A percentile compares a stretch with the other conserved stretches of the same genome.
Conservation (phyloP, 2,888 invertebrate species). For the Omphaloscelis lunosa region DNA sequence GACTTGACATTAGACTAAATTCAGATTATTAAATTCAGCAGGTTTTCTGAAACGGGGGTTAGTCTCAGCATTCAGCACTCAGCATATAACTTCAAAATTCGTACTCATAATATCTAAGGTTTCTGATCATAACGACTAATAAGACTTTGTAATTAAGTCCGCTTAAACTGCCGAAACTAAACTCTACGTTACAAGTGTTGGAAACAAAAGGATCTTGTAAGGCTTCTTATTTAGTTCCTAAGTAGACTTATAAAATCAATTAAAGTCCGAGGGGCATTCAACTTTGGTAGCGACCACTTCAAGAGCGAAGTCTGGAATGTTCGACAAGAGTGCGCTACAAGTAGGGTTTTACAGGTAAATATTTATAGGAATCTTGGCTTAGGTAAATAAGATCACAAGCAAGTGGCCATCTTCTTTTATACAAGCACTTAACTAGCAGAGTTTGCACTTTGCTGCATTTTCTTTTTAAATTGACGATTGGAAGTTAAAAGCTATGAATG, state of each 20-base stretch:
- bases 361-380: not conserved
- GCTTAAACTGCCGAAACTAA: constrained; percentile 24
- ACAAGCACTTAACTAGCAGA: constrained; percentile 2
- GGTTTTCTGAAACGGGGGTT: not conserved
- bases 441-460: not conserved
- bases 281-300: constrained; percentile 43
- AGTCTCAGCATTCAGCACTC: not conserved
- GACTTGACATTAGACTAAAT: too few species aligned
- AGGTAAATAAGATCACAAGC: not conserved
- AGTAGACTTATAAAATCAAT: constrained; percentile 68
- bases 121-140: not conserved
- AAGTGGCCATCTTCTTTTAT: constrained; percentile 11
- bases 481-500: not conserved
- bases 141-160: constrained; percentile 30
- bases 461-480: constrained; percentile 1
- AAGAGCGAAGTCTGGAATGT: constrained; percentile 47
- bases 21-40: too few species aligned
- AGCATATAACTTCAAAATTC: not conserved
- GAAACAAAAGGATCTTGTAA: constrained; percentile 47
- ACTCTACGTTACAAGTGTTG: constrained; percentile 33
- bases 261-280: constrained; percentile 57
- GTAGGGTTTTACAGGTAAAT: constrained; percentile 11
- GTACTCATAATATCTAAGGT: not conserved
- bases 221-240: constrained; percentile 65
- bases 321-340: constrained; percentile 32